phyloP scores from a whole-genome alignment of 1,140 invertebrate genomes.

The Philopotamus ludificatus region DNA sequence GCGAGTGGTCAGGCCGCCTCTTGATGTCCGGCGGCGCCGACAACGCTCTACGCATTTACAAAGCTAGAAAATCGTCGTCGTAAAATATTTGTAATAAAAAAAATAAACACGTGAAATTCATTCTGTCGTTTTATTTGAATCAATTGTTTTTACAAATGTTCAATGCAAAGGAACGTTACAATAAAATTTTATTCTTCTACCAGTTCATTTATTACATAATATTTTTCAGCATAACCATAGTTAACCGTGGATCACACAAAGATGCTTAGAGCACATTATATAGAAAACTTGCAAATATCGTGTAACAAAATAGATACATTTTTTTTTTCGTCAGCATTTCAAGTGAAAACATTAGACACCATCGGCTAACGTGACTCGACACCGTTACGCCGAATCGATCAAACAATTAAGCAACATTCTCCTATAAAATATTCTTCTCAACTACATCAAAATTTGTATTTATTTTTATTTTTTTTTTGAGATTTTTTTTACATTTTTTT shows the following conservation, averaged over 20 bases:
- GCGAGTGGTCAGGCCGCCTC: constrained; percentile 89
- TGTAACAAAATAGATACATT: constrained; percentile 61
- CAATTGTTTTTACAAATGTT: constrained; percentile 60
- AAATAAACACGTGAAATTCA: constrained; percentile 44
- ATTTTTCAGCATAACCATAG: constrained; percentile 57
- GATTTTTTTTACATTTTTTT: constrained; percentile 29
- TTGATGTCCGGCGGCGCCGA: constrained; percentile 92
- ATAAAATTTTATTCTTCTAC: constrained; percentile 55
- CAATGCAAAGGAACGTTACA: constrained; percentile 60
- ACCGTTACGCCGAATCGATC: constrained; percentile 58
- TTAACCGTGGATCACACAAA: constrained; percentile 56
- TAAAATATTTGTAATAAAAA: constrained; percentile 10
- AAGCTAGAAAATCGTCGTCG: constrained; percentile 54
- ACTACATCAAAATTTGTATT: constrained; percentile 57
- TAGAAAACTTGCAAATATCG: constrained; percentile 58
- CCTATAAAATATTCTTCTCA: constrained; percentile 59
- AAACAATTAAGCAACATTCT: constrained; percentile 59
- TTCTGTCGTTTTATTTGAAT: constrained; percentile 60
- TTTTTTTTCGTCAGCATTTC: constrained; percentile 44
- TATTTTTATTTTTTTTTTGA: constrained; percentile 51
- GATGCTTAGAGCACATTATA: constrained; percentile 58
- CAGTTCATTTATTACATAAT: constrained; percentile 55
- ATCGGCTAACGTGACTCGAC: constrained; percentile 46
- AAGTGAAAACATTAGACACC: constrained; percentile 31
- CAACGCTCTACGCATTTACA: constrained; percentile 89